A percentile compares a stretch with the other conserved stretches of the same genome.
Evolutionary conservation across 2,888 invertebrate species (phyloP).

Genomic region (Lepetodrilus schrolli): DNA sequence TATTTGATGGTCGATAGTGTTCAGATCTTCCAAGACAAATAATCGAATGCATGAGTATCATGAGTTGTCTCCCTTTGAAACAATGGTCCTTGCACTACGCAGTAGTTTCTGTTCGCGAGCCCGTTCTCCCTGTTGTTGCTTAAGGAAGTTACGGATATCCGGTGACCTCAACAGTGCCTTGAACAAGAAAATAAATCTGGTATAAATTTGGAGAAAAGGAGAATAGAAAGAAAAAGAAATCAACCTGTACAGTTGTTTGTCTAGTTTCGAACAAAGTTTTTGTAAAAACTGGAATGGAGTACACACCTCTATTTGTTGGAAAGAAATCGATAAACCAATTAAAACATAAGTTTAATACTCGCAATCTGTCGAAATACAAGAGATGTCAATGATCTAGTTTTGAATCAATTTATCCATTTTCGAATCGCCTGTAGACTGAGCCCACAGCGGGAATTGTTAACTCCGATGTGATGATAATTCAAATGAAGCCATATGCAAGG

Average conservation of each 20-base stretch:
- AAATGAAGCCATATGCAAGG: background rate
- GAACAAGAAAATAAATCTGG: conserved; percentile 25
- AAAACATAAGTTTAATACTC: too few relatives aligned
- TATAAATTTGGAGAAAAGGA: background rate
- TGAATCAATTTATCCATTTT: too few relatives aligned
- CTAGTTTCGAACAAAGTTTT: background rate
- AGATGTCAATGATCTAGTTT: too few relatives aligned
- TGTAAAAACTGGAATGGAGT: too few relatives aligned
- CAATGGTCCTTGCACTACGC: background rate
- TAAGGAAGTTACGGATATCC: conserved; percentile 60
- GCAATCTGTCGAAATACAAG: too few relatives aligned
- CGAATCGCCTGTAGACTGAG: too few relatives aligned
- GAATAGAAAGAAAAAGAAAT: background rate
- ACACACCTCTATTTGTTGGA: too few relatives aligned
- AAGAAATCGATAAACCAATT: too few relatives aligned
- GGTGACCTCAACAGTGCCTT: conserved; percentile 66
- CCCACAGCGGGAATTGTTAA: too few relatives aligned
- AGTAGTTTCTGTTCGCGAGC: background rate
- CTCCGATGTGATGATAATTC: too few relatives aligned
- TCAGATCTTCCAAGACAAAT: background rate
- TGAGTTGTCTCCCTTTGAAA: conserved; percentile 15
- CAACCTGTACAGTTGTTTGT: background rate
- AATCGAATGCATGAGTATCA: background rate
- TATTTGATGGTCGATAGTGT: too few relatives aligned
- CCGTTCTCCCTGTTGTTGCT: conserved; percentile 50